phyloP scores from a whole-genome alignment of 1,140 invertebrate species.

The Panulirus ornatus region DNA sequence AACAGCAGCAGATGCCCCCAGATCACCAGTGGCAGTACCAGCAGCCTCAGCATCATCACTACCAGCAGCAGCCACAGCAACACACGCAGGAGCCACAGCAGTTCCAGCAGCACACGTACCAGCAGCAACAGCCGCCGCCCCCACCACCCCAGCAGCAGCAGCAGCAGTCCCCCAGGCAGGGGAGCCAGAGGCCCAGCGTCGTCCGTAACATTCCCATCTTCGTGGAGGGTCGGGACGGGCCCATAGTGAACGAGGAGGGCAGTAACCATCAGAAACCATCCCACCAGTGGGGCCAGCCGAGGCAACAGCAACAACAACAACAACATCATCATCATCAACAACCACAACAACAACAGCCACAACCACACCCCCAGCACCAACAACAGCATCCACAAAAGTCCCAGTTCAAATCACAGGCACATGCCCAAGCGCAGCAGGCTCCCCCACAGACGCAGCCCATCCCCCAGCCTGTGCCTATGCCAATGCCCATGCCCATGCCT shows the following conservation, averaged over 20 bases:
- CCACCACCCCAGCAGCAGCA: slow-evolving; percentile 51
- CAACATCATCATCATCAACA: neutral
- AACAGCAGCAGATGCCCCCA: slow-evolving; percentile 77
- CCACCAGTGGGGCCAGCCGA: slow-evolving; percentile 66
- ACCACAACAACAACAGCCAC: neutral
- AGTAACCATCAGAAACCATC: slow-evolving; percentile 75
- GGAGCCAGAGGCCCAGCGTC: slow-evolving; percentile 71
- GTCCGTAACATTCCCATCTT: slow-evolving; percentile 92
- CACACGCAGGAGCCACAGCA: slow-evolving; percentile 74
- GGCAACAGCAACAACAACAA: slow-evolving; percentile 75
- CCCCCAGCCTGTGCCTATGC: slow-evolving; percentile 53
- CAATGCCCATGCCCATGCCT: slow-evolving; percentile 66
- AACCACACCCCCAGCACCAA: neutral
- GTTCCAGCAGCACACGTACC: slow-evolving; percentile 37
- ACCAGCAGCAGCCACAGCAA: slow-evolving; percentile 77
- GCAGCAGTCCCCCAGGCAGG: slow-evolving; percentile 64
- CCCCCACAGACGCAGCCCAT: slow-evolving; percentile 32
- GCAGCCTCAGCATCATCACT: slow-evolving; percentile 53
- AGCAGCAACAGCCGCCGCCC: slow-evolving; percentile 67
- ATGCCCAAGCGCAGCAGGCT: neutral
- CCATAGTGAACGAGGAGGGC: slow-evolving; percentile 79
- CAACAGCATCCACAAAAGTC: slow-evolving; percentile 19
- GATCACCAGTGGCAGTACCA: slow-evolving; percentile 76
- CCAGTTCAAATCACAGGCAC: slow-evolving; percentile 21
- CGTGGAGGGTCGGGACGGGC: slow-evolving; percentile 88